phyloP scores from a whole-genome alignment of 2,888 invertebrate species.

The Anticlea derivata region DNA sequence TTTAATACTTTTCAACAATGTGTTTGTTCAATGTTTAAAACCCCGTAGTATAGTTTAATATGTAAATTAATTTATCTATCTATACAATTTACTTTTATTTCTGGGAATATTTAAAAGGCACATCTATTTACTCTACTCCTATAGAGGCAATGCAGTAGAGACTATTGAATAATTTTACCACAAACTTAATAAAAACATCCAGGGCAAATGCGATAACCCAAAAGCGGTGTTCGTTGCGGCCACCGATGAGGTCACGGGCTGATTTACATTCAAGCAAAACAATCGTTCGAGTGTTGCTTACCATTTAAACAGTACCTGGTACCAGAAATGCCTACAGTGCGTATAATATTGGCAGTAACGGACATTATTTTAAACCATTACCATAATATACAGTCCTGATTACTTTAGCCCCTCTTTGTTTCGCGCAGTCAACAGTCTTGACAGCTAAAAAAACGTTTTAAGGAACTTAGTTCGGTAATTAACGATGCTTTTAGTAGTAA shows the following conservation, averaged over 20 bases:
- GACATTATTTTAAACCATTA: constrained; percentile 7
- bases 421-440: constrained; percentile 10
- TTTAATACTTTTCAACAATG: too few species aligned
- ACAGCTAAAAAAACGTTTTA: constrained; percentile 12
- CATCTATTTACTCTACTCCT: too few species aligned
- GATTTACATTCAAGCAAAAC: constrained; percentile 49
- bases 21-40: too few species aligned
- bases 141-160: not conserved
- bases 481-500: constrained; percentile 1
- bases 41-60: too few species aligned
- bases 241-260: constrained; percentile 46
- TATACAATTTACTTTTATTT: too few species aligned
- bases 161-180: constrained; percentile 26
- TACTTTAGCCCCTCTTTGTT: constrained; percentile 11
- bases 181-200: constrained; percentile 38
- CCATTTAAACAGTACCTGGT: constrained; percentile 2
- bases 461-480: constrained; percentile 1
- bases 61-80: too few species aligned
- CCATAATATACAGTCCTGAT: constrained; percentile 6
- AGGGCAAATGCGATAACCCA: constrained; percentile 47
- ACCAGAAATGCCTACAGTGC: not conserved
- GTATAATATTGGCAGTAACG: not conserved
- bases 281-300: constrained; percentile 26
- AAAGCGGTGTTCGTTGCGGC: constrained; percentile 40
- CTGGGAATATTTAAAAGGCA: too few species aligned